phyloP scores from a whole-genome alignment of 2,797 vertebrate genomes.

The Lithobates pipiens region DNA sequence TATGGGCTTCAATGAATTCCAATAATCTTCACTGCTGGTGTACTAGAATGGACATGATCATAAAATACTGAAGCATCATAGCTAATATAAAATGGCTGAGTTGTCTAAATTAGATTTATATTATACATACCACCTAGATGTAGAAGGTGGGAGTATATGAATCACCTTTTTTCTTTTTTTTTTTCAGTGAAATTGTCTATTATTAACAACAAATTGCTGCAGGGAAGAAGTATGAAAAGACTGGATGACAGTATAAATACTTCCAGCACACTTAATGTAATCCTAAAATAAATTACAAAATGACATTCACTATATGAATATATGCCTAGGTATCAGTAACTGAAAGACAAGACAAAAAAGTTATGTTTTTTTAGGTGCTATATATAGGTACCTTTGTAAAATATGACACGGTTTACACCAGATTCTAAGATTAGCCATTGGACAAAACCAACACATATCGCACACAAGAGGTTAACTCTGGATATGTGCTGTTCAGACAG shows the following conservation, averaged over 20 bases:
- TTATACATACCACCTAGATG: not conserved
- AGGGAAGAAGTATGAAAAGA: not conserved
- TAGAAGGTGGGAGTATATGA: not conserved
- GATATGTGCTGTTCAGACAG: conserved; percentile 55
- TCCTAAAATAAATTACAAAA: not conserved
- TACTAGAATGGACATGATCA: too few species aligned
- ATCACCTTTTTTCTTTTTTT: not conserved
- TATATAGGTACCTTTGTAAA: not conserved
- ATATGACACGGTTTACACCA: not conserved
- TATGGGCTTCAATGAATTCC: too few species aligned
- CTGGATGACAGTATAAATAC: not conserved
- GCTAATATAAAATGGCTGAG: too few species aligned
- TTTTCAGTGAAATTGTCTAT: not conserved
- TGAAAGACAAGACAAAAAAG: too few species aligned
- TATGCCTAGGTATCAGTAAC: not conserved
- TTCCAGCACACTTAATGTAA: not conserved
- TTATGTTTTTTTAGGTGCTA: not conserved
- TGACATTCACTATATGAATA: not conserved
- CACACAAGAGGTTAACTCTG: conserved; percentile 52
- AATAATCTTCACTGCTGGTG: too few species aligned
- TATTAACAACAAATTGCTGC: not conserved
- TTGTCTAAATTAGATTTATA: too few species aligned
- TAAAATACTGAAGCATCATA: too few species aligned
- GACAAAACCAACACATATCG: conserved; percentile 9
- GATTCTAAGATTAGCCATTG: not conserved